Evolutionary conservation across 2,113 vertebrate species (phyloP).

Genomic region (Raphicerus campestris): DNA sequence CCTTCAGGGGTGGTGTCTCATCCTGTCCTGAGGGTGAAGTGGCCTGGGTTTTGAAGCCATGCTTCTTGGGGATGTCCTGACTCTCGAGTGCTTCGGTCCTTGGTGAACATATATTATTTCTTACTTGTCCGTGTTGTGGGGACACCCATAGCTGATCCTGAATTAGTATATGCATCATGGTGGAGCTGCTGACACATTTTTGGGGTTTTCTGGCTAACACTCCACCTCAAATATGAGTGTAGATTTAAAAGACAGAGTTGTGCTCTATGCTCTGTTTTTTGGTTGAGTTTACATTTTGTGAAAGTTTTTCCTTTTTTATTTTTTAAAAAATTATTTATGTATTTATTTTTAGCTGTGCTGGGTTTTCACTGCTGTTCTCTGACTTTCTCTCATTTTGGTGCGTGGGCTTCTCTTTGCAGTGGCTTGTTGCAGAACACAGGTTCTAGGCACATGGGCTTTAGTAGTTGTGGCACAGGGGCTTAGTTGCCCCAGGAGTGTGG

Average conservation of each 20-base stretch:
- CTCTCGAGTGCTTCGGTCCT: fast-evolving
- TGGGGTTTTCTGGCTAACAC: neutral
- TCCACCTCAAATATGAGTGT: neutral
- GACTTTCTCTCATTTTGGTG: neutral
- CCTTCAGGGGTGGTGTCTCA: fast-evolving
- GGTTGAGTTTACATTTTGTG: neutral
- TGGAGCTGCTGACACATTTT: fast-evolving
- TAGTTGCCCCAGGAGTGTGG: neutral
- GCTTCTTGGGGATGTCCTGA: neutral
- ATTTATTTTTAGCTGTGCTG: neutral
- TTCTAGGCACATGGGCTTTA: neutral
- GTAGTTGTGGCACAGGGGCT: neutral
- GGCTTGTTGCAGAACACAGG: neutral
- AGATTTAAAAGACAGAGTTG: neutral
- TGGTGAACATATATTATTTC: neutral
- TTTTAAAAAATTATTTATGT: neutral
- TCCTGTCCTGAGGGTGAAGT: no score
- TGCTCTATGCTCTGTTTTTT: neutral
- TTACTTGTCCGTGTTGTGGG: neutral
- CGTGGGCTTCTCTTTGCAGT: neutral
- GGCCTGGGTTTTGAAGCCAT: neutral
- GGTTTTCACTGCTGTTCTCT: neutral
- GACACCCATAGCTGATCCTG: neutral
- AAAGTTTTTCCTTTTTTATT: neutral
- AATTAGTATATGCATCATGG: fast-evolving